phyloP scores from a whole-genome alignment of 2,797 vertebrate species.

The Rhinella marina region DNA sequence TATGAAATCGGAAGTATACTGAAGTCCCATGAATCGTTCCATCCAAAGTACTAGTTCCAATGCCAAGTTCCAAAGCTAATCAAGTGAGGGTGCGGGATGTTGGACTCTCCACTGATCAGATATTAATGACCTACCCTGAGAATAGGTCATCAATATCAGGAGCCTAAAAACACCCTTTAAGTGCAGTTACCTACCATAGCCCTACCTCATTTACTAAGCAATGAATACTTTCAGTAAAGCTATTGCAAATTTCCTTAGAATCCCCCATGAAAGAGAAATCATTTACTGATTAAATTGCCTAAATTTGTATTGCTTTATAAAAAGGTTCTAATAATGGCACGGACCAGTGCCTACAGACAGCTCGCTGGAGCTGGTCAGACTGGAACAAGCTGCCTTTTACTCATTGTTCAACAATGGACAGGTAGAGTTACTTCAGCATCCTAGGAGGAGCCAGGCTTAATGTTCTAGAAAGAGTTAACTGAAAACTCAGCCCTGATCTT shows the following conservation, averaged over 20 bases:
- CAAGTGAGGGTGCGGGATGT: too few relatives aligned
- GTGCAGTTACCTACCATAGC: too few relatives aligned
- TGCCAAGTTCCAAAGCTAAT: too few relatives aligned
- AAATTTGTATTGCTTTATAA: neutral
- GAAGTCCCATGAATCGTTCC: too few relatives aligned
- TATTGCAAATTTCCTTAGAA: neutral
- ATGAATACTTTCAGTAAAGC: too few relatives aligned
- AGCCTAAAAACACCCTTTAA: too few relatives aligned
- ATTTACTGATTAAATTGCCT: neutral
- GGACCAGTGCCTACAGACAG: neutral
- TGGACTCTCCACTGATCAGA: too few relatives aligned
- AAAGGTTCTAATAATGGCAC: neutral
- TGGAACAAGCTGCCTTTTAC: conserved; percentile 12
- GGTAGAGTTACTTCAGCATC: conserved; percentile 39
- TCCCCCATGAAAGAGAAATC: neutral
- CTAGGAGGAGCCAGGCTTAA: conserved; percentile 43
- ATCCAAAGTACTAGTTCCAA: too few relatives aligned
- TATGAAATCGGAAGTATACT: too few relatives aligned
- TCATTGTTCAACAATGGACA: conserved; percentile 6
- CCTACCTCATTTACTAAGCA: too few relatives aligned
- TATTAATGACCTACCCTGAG: too few relatives aligned
- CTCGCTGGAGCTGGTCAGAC: conserved; percentile 9
- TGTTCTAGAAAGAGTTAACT: conserved; percentile 38
- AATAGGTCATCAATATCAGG: too few relatives aligned
- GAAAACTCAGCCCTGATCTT: conserved; percentile 38